These are phyloP conservation scores for Holcopasites calliopsidis DNA, from an alignment of 1,140 invertebrate genomes.

Conservation along the genomic window DNA sequence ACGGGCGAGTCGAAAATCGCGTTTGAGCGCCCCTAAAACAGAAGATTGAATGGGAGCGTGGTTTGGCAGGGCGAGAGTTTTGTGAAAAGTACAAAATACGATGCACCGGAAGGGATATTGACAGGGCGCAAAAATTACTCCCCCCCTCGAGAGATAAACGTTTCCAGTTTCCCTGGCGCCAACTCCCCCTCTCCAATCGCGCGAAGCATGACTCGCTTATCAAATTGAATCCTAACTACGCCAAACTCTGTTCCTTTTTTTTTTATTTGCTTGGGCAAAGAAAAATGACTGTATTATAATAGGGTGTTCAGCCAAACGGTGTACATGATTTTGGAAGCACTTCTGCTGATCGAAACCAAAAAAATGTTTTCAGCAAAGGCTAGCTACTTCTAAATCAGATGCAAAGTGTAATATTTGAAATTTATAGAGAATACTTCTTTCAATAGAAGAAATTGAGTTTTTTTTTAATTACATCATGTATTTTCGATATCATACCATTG, in stretches of 20 bases:
- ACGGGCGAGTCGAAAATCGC: conserved; percentile 14
- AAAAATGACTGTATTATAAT: too few species aligned
- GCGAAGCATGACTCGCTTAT: conserved; percentile 21
- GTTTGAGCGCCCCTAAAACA: conserved; percentile 12
- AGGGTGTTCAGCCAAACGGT: too few species aligned
- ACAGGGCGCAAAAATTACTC: conserved; percentile 36
- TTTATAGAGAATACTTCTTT: too few species aligned
- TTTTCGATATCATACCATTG: too few species aligned
- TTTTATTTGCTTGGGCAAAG: too few species aligned
- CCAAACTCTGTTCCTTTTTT: background rate
- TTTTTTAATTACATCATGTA: too few species aligned
- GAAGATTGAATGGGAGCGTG: conserved; percentile 34
- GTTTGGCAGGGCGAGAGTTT: conserved; percentile 29
- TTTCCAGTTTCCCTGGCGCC: conserved; percentile 13
- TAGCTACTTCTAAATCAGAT: too few species aligned
- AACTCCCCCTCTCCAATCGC: conserved; percentile 10
- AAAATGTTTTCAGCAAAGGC: too few species aligned
- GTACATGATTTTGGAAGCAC: too few species aligned
- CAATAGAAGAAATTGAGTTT: too few species aligned
- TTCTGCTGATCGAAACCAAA: too few species aligned
- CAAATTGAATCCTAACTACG: conserved; percentile 30
- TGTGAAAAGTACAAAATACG: conserved; percentile 26
- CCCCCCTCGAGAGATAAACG: conserved; percentile 25
- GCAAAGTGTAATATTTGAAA: too few species aligned
- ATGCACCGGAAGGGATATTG: conserved; percentile 25